phyloP scores from a whole-genome alignment of 30 jellyfish, hydroid and myxozoan species.

The Aurelia sp. region DNA sequence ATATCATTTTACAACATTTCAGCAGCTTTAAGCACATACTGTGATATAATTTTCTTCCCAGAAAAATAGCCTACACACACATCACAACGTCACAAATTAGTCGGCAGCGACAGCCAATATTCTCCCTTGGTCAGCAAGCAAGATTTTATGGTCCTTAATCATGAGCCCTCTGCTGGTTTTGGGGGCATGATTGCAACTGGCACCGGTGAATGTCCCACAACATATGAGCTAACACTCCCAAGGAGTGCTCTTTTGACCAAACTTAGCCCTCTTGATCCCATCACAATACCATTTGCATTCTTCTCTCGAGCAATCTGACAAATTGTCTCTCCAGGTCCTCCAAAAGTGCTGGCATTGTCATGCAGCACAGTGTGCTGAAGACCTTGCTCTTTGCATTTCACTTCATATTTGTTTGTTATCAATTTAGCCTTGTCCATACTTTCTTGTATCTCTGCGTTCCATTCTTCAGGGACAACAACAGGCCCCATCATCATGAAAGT shows the following conservation, averaged over 20 bases:
- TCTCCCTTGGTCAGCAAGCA: not conserved
- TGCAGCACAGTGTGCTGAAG: conserved; percentile 31
- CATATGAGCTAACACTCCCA: conserved; percentile 86
- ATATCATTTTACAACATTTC: too few relatives aligned
- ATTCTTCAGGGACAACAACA: conserved; percentile 74
- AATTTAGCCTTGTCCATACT: conserved; percentile 64
- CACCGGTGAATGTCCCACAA: conserved; percentile 67
- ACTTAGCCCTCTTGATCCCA: conserved; percentile 88
- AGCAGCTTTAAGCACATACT: too few relatives aligned
- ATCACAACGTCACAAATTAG: too few relatives aligned
- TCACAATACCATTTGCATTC: conserved; percentile 72
- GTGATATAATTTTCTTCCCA: too few relatives aligned
- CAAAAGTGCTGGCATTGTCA: conserved; percentile 33
- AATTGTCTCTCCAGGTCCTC: conserved; percentile 85
- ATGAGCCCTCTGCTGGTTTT: not conserved
- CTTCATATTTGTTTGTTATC: conserved; percentile 51
- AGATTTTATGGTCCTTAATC: not conserved
- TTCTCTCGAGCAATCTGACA: conserved; percentile 74
- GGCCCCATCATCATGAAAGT: conserved; percentile 84
- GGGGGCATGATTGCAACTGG: conserved; percentile 82
- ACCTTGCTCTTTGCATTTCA: conserved; percentile 49
- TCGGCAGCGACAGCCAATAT: too few relatives aligned
- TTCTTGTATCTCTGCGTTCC: conserved; percentile 79
- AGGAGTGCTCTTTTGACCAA: conserved; percentile 63
- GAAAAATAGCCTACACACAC: too few relatives aligned